Evolutionary conservation across 2,888 invertebrate species (phyloP).

Genomic region (Nemoura dubitans): DNA sequence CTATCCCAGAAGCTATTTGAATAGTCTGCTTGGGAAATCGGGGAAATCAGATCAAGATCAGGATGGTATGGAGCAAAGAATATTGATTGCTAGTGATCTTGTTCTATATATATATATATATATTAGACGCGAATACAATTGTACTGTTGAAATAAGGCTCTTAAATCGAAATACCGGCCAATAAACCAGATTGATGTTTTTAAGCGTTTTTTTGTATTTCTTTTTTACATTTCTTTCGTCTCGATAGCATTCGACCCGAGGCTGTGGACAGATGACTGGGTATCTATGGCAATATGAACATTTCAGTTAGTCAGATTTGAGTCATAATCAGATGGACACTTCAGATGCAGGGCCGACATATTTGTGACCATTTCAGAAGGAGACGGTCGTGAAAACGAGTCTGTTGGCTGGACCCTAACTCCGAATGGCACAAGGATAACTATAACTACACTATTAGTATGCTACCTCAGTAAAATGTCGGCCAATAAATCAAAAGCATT

Average conservation of each 20-base stretch:
- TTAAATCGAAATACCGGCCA: too few species aligned
- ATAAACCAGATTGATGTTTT: too few species aligned
- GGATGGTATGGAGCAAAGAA: too few species aligned
- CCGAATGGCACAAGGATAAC: conserved; percentile 7
- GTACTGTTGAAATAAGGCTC: too few species aligned
- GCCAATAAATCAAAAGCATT: background rate
- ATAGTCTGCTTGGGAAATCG: too few species aligned
- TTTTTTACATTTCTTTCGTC: too few species aligned
- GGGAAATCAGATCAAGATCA: too few species aligned
- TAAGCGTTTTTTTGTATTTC: too few species aligned
- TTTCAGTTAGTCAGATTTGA: background rate
- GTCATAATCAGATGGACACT: background rate
- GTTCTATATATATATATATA: too few species aligned
- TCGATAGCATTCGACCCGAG: background rate
- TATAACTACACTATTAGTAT: conserved; percentile 12
- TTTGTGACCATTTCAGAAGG: background rate
- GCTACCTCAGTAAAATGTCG: background rate
- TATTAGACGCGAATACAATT: too few species aligned
- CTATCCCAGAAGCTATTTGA: too few species aligned
- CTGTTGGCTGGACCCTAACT: background rate
- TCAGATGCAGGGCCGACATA: background rate
- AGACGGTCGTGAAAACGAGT: background rate
- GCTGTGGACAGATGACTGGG: background rate
- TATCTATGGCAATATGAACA: background rate
- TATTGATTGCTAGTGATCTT: too few species aligned